Percentiles rank a stretch among this genome's conserved stretches.
These are phyloP conservation scores for Oasisia sp. DNA, from an alignment of 2,888 invertebrate species.

Conservation along the genomic window DNA sequence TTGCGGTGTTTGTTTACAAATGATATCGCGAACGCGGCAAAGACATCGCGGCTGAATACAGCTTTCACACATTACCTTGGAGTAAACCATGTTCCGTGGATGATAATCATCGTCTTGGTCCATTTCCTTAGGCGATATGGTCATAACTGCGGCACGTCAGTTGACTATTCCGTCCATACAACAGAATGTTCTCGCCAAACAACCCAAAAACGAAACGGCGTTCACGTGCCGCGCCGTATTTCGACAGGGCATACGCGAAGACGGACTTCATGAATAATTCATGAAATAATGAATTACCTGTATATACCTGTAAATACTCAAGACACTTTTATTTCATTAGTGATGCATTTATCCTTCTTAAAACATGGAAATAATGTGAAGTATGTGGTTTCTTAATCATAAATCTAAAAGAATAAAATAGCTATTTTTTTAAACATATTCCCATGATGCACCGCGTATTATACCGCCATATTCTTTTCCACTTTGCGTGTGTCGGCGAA, in stretches of 20 bases:
- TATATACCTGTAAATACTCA: neutral
- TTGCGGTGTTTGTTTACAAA: neutral
- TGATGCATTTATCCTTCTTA: neutral
- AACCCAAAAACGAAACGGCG: neutral
- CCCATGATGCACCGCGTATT: neutral
- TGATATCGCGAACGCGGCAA: constrained; percentile 7
- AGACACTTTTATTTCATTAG: neutral
- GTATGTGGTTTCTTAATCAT: neutral
- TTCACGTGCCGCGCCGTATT: neutral
- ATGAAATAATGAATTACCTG: neutral
- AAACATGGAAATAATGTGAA: neutral
- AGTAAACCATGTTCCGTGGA: constrained; percentile 53
- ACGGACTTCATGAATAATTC: constrained; percentile 5
- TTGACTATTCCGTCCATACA: neutral
- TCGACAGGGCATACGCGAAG: neutral
- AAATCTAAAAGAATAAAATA: neutral
- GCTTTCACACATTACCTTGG: constrained; percentile 45
- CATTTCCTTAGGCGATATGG: constrained; percentile 51
- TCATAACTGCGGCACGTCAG: constrained; percentile 45
- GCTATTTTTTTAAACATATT: neutral
- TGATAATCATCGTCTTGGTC: constrained; percentile 49
- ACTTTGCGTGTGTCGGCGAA: neutral
- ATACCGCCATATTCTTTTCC: constrained; percentile 13
- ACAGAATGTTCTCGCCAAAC: neutral
- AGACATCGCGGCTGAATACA: neutral